Evolutionary conservation across 2,113 vertebrate species (phyloP).

Genomic region (Colossoma macropomum): DNA sequence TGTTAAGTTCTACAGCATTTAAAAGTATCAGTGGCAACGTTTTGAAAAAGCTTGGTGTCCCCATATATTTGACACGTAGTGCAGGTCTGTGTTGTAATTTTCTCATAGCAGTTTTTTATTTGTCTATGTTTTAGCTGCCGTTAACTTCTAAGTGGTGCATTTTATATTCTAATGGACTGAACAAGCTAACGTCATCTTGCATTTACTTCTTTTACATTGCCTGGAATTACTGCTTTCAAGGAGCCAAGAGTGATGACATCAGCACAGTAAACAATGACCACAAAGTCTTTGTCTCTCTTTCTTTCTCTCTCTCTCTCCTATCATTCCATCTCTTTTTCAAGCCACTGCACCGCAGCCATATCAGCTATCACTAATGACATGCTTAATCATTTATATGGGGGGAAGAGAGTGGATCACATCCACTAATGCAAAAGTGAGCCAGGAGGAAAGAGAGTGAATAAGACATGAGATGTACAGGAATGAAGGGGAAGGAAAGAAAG

Average conservation of each 20-base stretch:
- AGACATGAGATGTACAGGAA: slow-evolving; percentile 6
- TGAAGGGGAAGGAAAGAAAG: not conserved
- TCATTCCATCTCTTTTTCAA: slow-evolving; percentile 36
- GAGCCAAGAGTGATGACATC: slow-evolving; percentile 30
- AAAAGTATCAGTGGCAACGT: no score
- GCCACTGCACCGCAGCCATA: slow-evolving; percentile 54
- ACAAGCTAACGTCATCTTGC: slow-evolving; percentile 5
- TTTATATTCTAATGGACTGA: not conserved
- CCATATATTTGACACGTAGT: no score
- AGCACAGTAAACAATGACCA: slow-evolving; percentile 32
- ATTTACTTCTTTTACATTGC: not conserved
- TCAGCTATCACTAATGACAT: slow-evolving; percentile 69
- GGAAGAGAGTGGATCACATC: slow-evolving; percentile 47
- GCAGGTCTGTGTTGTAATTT: not conserved
- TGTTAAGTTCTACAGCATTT: no score
- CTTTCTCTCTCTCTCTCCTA: slow-evolving; percentile 23
- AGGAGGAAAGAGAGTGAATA: slow-evolving; percentile 49
- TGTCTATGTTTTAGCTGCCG: not conserved
- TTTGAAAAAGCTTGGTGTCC: no score
- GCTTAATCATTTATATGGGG: slow-evolving; percentile 69
- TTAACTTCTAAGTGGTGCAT: not conserved
- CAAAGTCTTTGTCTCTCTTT: slow-evolving; percentile 32
- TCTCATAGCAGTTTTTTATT: not conserved
- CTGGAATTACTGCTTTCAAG: slow-evolving; percentile 30
- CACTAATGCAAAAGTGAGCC: slow-evolving; percentile 22